These are phyloP conservation scores for Novumbra hubbsi DNA, from an alignment of 2,797 vertebrate species.

Conservation along the genomic window DNA sequence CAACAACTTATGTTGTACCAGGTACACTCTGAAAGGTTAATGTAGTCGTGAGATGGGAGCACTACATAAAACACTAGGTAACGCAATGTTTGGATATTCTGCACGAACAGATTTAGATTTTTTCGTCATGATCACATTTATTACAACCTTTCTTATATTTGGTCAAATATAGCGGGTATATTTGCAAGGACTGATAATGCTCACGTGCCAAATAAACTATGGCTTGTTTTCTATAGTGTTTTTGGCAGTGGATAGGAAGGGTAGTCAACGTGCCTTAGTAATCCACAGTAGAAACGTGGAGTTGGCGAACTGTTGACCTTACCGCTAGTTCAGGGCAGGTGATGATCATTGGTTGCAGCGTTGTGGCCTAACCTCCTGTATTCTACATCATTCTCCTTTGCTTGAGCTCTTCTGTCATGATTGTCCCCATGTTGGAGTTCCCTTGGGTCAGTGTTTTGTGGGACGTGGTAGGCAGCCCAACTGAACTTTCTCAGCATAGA, in stretches of 20 bases:
- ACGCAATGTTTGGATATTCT: not conserved
- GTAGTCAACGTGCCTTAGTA: not conserved
- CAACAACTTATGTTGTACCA: not conserved
- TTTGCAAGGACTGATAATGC: not conserved
- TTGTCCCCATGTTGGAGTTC: not conserved
- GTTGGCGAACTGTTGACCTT: not conserved
- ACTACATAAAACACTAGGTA: not conserved
- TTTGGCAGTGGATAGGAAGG: not conserved
- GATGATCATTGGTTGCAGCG: not conserved
- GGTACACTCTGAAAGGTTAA: not conserved
- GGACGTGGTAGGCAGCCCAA: not conserved
- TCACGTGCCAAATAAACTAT: not conserved
- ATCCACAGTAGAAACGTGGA: not conserved
- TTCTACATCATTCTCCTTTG: conserved; percentile 1
- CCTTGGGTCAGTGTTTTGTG: not conserved
- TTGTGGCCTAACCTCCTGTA: not conserved
- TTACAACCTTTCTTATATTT: not conserved
- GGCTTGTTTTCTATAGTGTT: not conserved
- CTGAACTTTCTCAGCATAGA: not conserved
- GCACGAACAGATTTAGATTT: not conserved
- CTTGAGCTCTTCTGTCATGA: not conserved
- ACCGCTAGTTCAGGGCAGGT: not conserved
- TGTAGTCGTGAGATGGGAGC: not conserved
- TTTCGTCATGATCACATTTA: not conserved
- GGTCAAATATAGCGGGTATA: not conserved